A percentile compares a stretch with the other conserved stretches of the same genome.
Conservation (phyloP, 2,888 invertebrate genomes). For the Drosophila rubida region DNA sequence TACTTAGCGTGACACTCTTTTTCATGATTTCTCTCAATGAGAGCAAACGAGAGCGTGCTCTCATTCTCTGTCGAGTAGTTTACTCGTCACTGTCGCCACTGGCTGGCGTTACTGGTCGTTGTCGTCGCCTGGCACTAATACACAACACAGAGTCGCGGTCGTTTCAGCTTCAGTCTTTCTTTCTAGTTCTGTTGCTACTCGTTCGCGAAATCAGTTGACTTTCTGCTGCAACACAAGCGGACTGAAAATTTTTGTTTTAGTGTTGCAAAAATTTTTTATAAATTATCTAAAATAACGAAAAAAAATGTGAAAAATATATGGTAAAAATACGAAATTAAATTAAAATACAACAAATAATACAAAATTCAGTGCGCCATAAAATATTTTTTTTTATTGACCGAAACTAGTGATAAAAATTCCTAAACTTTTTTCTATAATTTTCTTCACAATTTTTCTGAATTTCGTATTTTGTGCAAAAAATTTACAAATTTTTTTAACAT, state of each 20-base stretch:
- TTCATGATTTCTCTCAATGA: slow-evolving; percentile 16
- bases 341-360: slow-evolving; percentile 69
- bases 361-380: slow-evolving; percentile 68
- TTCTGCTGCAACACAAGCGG: slow-evolving; percentile 82
- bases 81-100: slow-evolving; percentile 15
- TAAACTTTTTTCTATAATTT: slow-evolving; percentile 67
- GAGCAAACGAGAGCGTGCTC: slow-evolving; percentile 44
- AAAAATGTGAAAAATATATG: slow-evolving; percentile 80
- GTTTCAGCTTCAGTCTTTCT: slow-evolving; percentile 80
- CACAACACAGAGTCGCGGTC: slow-evolving; percentile 64
- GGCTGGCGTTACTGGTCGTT: slow-evolving; percentile 30
- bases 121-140: slow-evolving; percentile 56
- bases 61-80: slow-evolving; percentile 31
- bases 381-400: slow-evolving; percentile 41
- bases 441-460: slow-evolving; percentile 66
- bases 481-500: slow-evolving; percentile 66
- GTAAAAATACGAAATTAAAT: slow-evolving; percentile 75
- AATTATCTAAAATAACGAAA: slow-evolving; percentile 74
- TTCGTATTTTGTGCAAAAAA: slow-evolving; percentile 71
- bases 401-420: slow-evolving; percentile 41
- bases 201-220: slow-evolving; percentile 83
- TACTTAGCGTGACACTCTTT: slow-evolving; percentile 48
- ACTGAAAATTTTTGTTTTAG: slow-evolving; percentile 82
- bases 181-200: slow-evolving; percentile 83
- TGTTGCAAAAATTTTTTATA: slow-evolving; percentile 80